A percentile compares a stretch with the other conserved stretches of the same genome.
Evolutionary conservation across 23 tunicate species (phyloP).

Genomic region (Ciona savignyi): DNA sequence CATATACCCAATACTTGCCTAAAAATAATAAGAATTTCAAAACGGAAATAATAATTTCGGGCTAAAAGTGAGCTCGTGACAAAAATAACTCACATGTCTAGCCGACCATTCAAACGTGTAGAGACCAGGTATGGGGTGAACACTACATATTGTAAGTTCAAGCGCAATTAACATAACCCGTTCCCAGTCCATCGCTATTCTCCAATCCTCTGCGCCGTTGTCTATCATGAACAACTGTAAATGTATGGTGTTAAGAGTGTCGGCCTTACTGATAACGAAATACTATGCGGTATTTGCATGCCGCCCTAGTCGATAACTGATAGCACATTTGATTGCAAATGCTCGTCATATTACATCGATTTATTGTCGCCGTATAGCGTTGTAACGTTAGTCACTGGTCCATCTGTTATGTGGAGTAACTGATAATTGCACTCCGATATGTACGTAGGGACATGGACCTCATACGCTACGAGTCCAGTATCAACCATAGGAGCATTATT

Average conservation of each 20-base stretch:
- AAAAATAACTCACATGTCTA: slow-evolving; percentile 39
- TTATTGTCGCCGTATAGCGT: too few relatives aligned
- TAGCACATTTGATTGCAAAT: not conserved
- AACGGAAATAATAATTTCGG: too few relatives aligned
- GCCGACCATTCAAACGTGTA: slow-evolving; percentile 87
- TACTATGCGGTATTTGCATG: not conserved
- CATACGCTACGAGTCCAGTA: too few relatives aligned
- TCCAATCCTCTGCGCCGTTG: slow-evolving; percentile 98
- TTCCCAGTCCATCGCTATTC: slow-evolving; percentile 90
- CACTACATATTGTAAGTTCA: slow-evolving; percentile 68
- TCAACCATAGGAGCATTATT: too few relatives aligned
- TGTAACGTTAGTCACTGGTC: too few relatives aligned
- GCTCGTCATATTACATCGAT: too few relatives aligned
- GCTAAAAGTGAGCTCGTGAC: not conserved
- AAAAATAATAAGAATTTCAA: too few relatives aligned
- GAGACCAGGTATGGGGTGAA: slow-evolving; percentile 86
- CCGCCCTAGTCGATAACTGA: not conserved
- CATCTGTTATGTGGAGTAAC: too few relatives aligned
- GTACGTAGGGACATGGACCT: too few relatives aligned
- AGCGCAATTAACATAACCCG: slow-evolving; percentile 61
- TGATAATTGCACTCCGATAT: too few relatives aligned
- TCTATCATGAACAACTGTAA: slow-evolving; percentile 95
- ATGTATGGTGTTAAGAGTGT: not conserved
- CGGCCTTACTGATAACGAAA: not conserved
- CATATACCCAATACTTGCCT: too few relatives aligned